Percentiles rank a stretch among this genome's conserved stretches.
Conservation (phyloP, 1,140 invertebrate genomes). For the Drosophila orena region DNA sequence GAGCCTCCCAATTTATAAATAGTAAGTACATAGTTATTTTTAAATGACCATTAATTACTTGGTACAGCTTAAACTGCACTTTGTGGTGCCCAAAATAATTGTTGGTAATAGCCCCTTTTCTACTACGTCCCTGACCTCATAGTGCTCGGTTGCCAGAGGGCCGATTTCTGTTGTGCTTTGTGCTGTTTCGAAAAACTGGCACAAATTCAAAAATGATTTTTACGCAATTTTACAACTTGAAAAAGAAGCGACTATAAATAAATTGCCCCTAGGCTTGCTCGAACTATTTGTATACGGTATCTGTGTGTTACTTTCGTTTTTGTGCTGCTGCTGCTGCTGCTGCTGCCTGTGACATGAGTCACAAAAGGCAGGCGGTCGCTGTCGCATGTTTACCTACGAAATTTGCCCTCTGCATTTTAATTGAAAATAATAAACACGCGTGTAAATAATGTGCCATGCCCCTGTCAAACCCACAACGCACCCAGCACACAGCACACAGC, state of each 20-base stretch:
- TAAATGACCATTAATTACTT: too few species aligned
- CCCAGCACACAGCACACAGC: constrained; percentile 1
- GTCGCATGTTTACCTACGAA: constrained; percentile 68
- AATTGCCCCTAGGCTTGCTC: constrained; percentile 54
- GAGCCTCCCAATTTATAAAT: too few species aligned
- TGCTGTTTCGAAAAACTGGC: constrained; percentile 64
- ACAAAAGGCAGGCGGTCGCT: constrained; percentile 16
- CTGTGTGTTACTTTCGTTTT: constrained; percentile 52
- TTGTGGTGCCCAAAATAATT: too few species aligned
- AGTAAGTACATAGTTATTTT: not conserved
- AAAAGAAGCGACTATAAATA: constrained; percentile 72
- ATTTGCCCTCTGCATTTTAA: constrained; percentile 69
- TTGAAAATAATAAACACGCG: constrained; percentile 82
- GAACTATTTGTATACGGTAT: constrained; percentile 63
- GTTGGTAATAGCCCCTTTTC: not conserved
- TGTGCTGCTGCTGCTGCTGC: constrained; percentile 10
- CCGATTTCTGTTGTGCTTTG: constrained; percentile 10
- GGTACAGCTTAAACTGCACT: too few species aligned
- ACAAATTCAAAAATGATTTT: constrained; percentile 82
- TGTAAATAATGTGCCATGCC: constrained; percentile 75
- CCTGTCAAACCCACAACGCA: constrained; percentile 51
- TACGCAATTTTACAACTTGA: constrained; percentile 82
- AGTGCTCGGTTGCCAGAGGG: constrained; percentile 34
- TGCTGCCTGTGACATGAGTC: constrained; percentile 58
- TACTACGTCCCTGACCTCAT: constrained; percentile 25